Evolutionary conservation across 2,888 invertebrate species (phyloP).

Genomic region (Rhingia rostrata): DNA sequence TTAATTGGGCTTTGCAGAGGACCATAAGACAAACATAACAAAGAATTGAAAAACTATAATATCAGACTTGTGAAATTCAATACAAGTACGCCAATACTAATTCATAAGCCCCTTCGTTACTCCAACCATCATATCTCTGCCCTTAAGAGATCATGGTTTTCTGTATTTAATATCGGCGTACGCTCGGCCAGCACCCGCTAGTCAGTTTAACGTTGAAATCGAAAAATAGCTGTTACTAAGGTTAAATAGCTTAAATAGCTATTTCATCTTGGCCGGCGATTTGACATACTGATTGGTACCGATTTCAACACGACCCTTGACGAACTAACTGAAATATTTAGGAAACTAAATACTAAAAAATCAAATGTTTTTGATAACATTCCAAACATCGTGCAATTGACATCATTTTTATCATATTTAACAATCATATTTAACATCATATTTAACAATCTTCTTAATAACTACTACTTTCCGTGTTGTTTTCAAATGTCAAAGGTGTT

Average conservation of each 20-base stretch:
- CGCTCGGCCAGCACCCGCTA: background rate
- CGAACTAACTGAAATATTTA: background rate
- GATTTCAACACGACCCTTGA: background rate
- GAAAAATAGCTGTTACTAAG: no score
- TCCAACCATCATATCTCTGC: slow-evolving; percentile 13
- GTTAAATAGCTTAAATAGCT: background rate
- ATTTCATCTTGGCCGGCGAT: background rate
- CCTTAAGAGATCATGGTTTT: slow-evolving; percentile 14
- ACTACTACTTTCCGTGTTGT: slow-evolving; percentile 16
- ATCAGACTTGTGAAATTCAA: slow-evolving; percentile 17
- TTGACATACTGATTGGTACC: background rate
- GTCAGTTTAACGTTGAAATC: slow-evolving; percentile 13
- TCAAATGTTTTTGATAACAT: background rate
- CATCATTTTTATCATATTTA: background rate
- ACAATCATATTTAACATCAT: background rate
- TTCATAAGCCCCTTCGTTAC: slow-evolving; percentile 1
- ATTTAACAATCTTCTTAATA: background rate
- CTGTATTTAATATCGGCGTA: slow-evolving; percentile 16
- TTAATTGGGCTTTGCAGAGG: no score
- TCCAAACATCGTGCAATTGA: background rate
- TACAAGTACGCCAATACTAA: background rate
- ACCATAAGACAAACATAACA: no score
- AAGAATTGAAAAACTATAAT: slow-evolving; percentile 12
- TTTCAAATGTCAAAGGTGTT: slow-evolving; percentile 18
- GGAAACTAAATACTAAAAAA: background rate